Conservation (phyloP, 2,888 invertebrate species). For the Melanchra persicariae region DNA sequence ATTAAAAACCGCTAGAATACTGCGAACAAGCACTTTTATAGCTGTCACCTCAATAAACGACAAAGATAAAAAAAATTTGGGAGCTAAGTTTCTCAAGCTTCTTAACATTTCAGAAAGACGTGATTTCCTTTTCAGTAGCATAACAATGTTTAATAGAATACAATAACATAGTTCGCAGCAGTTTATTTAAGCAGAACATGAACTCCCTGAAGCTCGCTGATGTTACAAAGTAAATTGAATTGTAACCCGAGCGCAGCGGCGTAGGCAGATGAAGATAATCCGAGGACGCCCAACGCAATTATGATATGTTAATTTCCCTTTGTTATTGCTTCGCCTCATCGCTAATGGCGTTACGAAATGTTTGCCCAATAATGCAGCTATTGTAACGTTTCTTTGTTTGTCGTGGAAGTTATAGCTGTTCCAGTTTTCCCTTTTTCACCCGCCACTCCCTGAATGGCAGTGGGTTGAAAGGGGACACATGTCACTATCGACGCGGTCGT, state of each 20-base stretch:
- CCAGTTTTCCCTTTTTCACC: constrained; percentile 42
- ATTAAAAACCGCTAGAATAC: background rate
- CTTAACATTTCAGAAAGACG: constrained; percentile 17
- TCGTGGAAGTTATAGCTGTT: constrained; percentile 30
- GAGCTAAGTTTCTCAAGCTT: constrained; percentile 31
- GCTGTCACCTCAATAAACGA: constrained; percentile 15
- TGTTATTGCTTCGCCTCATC: constrained; percentile 69
- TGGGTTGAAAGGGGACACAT: constrained; percentile 61
- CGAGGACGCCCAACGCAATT: constrained; percentile 77
- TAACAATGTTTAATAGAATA: constrained; percentile 31
- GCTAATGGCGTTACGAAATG: constrained; percentile 69
- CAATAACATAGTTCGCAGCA: constrained; percentile 37
- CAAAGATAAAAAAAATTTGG: background rate
- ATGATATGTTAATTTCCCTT: constrained; percentile 78
- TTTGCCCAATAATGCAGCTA: constrained; percentile 52
- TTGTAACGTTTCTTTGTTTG: constrained; percentile 47
- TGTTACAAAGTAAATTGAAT: constrained; percentile 76
- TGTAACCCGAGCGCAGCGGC: constrained; percentile 72
- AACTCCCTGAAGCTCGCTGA: constrained; percentile 52
- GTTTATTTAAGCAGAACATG: constrained; percentile 51
- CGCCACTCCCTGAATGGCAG: constrained; percentile 36
- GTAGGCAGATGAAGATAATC: constrained; percentile 78
- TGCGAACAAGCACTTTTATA: background rate
- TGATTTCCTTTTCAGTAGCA: constrained; percentile 18
- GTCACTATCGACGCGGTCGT: constrained; percentile 65